Percentiles rank a stretch among this genome's conserved stretches.
phyloP scores from a whole-genome alignment of 2,797 vertebrate genomes.

The Pipistrellus pipistrellus region DNA sequence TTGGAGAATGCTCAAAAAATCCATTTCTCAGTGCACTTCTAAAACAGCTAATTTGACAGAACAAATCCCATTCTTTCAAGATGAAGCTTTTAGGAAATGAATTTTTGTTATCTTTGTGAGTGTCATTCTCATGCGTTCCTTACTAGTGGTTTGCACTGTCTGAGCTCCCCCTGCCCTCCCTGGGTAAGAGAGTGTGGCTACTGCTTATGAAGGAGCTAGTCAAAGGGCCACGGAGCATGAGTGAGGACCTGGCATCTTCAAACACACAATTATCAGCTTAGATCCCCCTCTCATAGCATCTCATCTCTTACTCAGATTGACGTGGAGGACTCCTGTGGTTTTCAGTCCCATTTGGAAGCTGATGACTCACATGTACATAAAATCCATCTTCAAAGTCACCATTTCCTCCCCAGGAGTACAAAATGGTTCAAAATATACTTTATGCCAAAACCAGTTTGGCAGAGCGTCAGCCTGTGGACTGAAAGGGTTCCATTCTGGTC shows the following conservation, averaged over 20 bases:
- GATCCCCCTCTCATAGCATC: not conserved
- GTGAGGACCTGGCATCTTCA: not conserved
- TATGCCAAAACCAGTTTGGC: no score
- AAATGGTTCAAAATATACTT: not conserved
- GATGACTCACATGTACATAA: not conserved
- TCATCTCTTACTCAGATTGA: not conserved
- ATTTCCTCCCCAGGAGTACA: not conserved
- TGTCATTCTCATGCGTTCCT: accelerated
- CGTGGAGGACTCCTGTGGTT: not conserved
- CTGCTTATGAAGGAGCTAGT: not conserved
- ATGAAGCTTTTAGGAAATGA: not conserved
- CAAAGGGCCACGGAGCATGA: not conserved
- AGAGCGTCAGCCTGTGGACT: no score
- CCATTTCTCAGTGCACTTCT: not conserved
- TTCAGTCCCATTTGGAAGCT: not conserved
- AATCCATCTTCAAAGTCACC: not conserved
- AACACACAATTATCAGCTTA: not conserved
- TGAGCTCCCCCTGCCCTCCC: not conserved
- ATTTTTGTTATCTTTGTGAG: not conserved
- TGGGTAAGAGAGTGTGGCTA: not conserved
- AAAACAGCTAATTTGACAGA: not conserved
- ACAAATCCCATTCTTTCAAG: not conserved
- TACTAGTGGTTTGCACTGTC: not conserved
- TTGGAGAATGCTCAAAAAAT: not conserved
- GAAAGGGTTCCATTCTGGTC: no score